Evolutionary conservation across 2,113 vertebrate genomes (phyloP).

Genomic region (Abramis brama): DNA sequence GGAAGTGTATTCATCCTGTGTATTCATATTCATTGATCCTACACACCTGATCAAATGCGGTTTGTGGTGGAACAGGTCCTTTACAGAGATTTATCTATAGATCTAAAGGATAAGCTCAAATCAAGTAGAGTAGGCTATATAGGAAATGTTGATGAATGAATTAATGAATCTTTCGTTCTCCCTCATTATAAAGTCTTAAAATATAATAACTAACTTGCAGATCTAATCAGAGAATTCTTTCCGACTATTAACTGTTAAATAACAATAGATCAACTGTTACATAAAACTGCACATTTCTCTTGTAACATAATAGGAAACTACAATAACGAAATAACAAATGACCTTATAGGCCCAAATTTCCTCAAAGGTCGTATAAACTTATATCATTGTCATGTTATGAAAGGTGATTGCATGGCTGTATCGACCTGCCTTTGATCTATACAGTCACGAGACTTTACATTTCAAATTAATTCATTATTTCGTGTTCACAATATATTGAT

Average conservation of each 20-base stretch:
- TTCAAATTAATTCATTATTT: neutral
- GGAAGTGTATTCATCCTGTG: slow-evolving; percentile 4
- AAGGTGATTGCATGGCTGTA: neutral
- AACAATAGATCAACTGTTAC: neutral
- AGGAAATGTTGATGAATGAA: neutral
- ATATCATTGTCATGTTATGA: too few relatives aligned
- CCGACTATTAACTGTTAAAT: slow-evolving; percentile 8
- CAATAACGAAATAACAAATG: neutral
- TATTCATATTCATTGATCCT: slow-evolving; percentile 26
- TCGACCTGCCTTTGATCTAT: neutral
- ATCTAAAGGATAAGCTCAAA: neutral
- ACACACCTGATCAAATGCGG: slow-evolving; percentile 1
- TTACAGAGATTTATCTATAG: neutral
- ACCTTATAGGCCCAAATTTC: neutral
- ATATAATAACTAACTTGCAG: slow-evolving; percentile 6
- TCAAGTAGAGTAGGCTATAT: neutral
- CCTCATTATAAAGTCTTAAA: neutral
- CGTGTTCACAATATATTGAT: neutral
- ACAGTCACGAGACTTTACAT: neutral
- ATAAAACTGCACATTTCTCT: neutral
- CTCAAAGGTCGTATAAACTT: neutral
- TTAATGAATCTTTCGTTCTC: neutral
- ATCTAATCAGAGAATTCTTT: slow-evolving; percentile 31
- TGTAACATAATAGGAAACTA: neutral
- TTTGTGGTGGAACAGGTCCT: slow-evolving; percentile 5